Evolutionary conservation across 2,888 invertebrate genomes (phyloP).

Genomic region (Zaprionus obscuricornis): DNA sequence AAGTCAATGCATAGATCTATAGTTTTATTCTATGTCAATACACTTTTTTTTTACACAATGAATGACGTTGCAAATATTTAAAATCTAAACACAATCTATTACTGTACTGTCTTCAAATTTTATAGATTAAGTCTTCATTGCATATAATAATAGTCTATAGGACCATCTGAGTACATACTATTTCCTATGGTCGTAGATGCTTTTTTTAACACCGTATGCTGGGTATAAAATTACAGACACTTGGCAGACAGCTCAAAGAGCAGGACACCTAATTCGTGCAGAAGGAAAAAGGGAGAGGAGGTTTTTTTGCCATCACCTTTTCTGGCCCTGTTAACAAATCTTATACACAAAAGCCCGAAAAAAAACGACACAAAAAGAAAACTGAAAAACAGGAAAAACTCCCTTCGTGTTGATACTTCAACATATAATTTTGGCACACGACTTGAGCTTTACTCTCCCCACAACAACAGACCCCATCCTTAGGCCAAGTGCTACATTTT

Average conservation of each 20-base stretch:
- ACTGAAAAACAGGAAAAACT: conserved; percentile 16
- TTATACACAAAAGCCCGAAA: conserved; percentile 46
- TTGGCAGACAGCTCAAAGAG: conserved; percentile 63
- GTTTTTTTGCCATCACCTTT: conserved; percentile 27
- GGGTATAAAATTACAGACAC: conserved; percentile 74
- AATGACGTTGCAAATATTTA: too few species aligned
- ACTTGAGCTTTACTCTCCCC: conserved; percentile 24
- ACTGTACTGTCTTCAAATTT: too few species aligned
- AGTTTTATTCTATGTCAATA: too few species aligned
- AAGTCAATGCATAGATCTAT: too few species aligned
- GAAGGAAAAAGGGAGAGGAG: conserved; percentile 26
- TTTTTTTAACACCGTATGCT: not conserved
- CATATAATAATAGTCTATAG: too few species aligned
- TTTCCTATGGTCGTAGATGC: too few species aligned
- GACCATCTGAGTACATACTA: too few species aligned
- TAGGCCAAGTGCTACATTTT: not conserved
- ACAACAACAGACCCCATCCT: conserved; percentile 1
- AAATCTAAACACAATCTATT: too few species aligned
- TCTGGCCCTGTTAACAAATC: conserved; percentile 54
- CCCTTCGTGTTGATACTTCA: conserved; percentile 55
- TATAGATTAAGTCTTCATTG: too few species aligned
- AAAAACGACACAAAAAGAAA: not conserved
- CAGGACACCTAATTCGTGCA: conserved; percentile 41
- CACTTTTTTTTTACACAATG: too few species aligned
- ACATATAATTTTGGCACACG: conserved; percentile 75